Evolutionary conservation across 2,113 vertebrate genomes (phyloP).

Genomic region (Lates calcarifer): DNA sequence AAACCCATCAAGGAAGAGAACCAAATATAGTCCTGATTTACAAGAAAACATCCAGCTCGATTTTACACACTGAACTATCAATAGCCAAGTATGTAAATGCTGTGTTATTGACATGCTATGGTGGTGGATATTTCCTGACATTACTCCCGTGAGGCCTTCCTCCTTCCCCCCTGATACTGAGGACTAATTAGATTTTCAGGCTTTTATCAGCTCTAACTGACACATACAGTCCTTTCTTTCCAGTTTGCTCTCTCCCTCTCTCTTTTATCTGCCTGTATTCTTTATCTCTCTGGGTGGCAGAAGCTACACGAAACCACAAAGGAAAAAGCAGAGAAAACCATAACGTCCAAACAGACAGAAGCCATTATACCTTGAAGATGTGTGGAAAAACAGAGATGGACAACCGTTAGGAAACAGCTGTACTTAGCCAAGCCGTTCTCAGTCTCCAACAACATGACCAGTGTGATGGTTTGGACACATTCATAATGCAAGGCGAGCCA

Average conservation of each 20-base stretch:
- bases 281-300: constrained; percentile 67
- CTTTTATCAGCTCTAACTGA: constrained; percentile 76
- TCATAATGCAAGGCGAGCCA: constrained; percentile 40
- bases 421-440: constrained; percentile 10
- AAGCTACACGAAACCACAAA: constrained; percentile 57
- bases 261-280: constrained; percentile 66
- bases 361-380: constrained; percentile 17
- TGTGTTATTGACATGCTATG: constrained; percentile 60
- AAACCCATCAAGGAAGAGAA: constrained; percentile 30
- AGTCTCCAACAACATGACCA: constrained; percentile 29
- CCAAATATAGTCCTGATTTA: constrained; percentile 48
- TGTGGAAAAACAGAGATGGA: constrained; percentile 35
- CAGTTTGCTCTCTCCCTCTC: constrained; percentile 43
- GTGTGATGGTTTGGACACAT: constrained; percentile 29
- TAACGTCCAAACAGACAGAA: constrained; percentile 49
- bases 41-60: constrained; percentile 49
- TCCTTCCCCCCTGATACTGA: constrained; percentile 51
- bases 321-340: constrained; percentile 31
- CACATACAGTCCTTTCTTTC: constrained; percentile 67
- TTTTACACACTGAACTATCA: constrained; percentile 43
- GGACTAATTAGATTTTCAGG: constrained; percentile 80
- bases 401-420: constrained; percentile 23
- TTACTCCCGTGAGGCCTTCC: constrained; percentile 60
- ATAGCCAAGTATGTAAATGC: constrained; percentile 64
- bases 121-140: constrained; percentile 63